Conservation (phyloP, 1,140 invertebrate species). For the Tetragonula clypearis region DNA sequence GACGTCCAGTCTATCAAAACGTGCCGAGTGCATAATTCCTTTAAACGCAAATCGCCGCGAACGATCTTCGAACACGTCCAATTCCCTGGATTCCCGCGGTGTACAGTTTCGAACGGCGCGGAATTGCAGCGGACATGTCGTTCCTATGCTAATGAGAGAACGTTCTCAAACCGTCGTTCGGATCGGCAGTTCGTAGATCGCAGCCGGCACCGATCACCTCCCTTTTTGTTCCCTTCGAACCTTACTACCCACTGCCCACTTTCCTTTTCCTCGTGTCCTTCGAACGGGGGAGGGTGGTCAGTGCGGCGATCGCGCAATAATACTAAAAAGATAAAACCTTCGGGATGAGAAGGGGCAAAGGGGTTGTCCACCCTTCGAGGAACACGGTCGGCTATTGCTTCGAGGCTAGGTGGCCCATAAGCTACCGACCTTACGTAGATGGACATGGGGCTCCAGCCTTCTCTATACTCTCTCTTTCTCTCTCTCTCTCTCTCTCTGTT, state of each 20-base stretch:
- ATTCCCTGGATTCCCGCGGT: background rate
- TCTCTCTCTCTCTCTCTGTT: background rate
- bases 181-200: constrained; percentile 55
- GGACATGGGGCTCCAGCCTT: constrained; percentile 31
- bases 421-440: constrained; percentile 72
- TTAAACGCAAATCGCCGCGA: constrained; percentile 7
- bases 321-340: constrained; percentile 82
- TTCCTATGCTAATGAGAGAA: constrained; percentile 64
- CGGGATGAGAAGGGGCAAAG: constrained; percentile 50
- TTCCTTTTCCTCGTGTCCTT: constrained; percentile 30
- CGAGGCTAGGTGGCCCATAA: constrained; percentile 73
- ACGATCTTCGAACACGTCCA: background rate
- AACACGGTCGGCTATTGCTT: constrained; percentile 73
- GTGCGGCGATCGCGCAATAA: constrained; percentile 79
- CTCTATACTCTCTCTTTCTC: background rate
- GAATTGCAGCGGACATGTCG: constrained; percentile 8
- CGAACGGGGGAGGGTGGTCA: constrained; percentile 45
- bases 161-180: constrained; percentile 13
- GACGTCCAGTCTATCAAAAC: background rate
- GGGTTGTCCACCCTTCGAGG: constrained; percentile 72
- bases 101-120: constrained; percentile 9
- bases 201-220: constrained; percentile 16
- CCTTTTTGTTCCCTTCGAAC: background rate
- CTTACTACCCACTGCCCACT: background rate
- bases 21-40: background rate